Evolutionary conservation across 53 echinoderm and acorn worm genomes (phyloP).

Genomic region (Holothuria scabra): DNA sequence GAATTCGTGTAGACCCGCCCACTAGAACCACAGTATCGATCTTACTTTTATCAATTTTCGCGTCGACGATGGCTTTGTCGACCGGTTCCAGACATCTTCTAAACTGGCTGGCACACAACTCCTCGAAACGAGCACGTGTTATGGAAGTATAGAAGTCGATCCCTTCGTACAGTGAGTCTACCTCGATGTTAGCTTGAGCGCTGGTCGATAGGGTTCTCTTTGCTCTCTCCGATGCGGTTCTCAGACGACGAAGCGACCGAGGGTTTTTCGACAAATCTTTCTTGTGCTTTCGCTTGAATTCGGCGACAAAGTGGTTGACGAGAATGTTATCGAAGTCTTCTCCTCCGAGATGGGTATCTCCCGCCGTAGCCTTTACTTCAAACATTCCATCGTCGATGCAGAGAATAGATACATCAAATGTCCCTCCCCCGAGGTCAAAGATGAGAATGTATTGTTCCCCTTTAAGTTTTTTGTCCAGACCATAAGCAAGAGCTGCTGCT

Average conservation of each 20-base stretch:
- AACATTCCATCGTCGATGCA: constrained; percentile 90
- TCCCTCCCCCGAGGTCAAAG: constrained; percentile 90
- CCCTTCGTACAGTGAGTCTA: constrained; percentile 90
- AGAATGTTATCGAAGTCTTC: constrained; percentile 92
- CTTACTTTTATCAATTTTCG: constrained; percentile 74
- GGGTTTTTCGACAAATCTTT: constrained; percentile 77
- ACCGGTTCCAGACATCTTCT: constrained; percentile 79
- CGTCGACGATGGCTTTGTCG: constrained; percentile 79
- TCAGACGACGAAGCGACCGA: constrained; percentile 75
- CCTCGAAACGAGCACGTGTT: constrained; percentile 90
- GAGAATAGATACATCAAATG: constrained; percentile 89
- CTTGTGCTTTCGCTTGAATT: constrained; percentile 85
- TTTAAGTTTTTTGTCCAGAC: constrained; percentile 85
- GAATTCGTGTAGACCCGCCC: constrained; percentile 89
- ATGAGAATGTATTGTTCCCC: constrained; percentile 75
- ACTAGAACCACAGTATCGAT: constrained; percentile 88
- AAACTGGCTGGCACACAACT: constrained; percentile 83
- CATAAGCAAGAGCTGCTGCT: constrained; percentile 95
- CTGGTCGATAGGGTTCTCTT: constrained; percentile 92
- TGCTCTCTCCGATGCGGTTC: constrained; percentile 92
- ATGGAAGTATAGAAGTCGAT: constrained; percentile 86
- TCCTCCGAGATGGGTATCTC: constrained; percentile 93
- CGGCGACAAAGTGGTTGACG: constrained; percentile 72
- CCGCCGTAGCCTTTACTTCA: constrained; percentile 88
- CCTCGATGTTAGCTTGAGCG: constrained; percentile 84